A percentile compares a stretch with the other conserved stretches of the same genome.
Conservation (phyloP, 1,140 invertebrate genomes). For the Parasteatoda tepidariorum region DNA sequence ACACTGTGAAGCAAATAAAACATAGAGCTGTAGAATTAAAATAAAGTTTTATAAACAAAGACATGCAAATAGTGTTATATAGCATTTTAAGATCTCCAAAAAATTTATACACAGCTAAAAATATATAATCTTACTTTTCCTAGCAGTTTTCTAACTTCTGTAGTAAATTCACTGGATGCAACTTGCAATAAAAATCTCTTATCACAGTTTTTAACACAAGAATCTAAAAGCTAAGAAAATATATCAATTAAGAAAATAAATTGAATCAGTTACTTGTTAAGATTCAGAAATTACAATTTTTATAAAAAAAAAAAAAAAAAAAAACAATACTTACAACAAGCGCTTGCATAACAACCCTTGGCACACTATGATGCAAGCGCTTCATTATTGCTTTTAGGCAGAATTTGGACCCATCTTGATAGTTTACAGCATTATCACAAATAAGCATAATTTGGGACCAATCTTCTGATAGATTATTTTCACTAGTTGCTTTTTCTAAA, state of each 20-base stretch:
- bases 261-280: neutral
- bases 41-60: neutral
- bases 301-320: neutral
- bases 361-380: conserved; percentile 87
- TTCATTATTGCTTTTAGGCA: conserved; percentile 88
- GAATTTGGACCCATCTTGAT: conserved; percentile 80
- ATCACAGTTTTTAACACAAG: conserved; percentile 96
- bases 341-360: conserved; percentile 92
- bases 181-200: conserved; percentile 92
- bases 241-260: conserved; percentile 29
- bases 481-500: conserved; percentile 90
- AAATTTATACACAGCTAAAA: neutral
- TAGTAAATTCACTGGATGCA: conserved; percentile 94
- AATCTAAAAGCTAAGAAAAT: conserved; percentile 92
- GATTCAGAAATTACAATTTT: neutral
- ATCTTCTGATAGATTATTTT: conserved; percentile 90
- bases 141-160: conserved; percentile 82
- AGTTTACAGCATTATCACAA: conserved; percentile 88
- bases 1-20: too few relatives aligned
- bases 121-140: conserved; percentile 68
- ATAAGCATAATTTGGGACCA: conserved; percentile 95
- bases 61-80: neutral
- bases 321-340: conserved; percentile 76
- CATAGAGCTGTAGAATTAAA: too few relatives aligned
- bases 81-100: neutral